Conservation (phyloP, 2,888 invertebrate species). For the Tetropium fuscum region DNA sequence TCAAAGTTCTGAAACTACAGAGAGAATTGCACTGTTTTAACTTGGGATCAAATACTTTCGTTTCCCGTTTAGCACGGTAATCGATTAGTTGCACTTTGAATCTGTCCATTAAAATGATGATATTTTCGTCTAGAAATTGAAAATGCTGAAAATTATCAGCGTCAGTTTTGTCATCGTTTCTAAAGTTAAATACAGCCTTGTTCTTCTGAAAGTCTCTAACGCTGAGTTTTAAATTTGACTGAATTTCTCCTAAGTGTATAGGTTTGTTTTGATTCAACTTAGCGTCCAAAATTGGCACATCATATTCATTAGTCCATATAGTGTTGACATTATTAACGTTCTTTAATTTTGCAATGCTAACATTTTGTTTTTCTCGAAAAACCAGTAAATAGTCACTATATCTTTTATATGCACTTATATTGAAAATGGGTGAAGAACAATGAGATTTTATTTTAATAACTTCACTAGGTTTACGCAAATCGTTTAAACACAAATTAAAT, state of each 20-base stretch:
- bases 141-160: constrained; percentile 41
- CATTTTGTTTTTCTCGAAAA: constrained; percentile 35
- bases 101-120: constrained; percentile 41
- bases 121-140: constrained; percentile 39
- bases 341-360: constrained; percentile 31
- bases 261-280: constrained; percentile 36
- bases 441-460: constrained; percentile 18
- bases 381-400: constrained; percentile 29
- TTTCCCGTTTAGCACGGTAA: constrained; percentile 29
- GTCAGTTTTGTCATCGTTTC: constrained; percentile 15
- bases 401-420: constrained; percentile 30
- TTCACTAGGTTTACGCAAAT: constrained; percentile 18
- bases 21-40: constrained; percentile 46
- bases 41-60: constrained; percentile 40
- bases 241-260: constrained; percentile 36
- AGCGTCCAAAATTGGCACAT: constrained; percentile 41
- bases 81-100: constrained; percentile 40
- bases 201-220: constrained; percentile 39
- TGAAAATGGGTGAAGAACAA: constrained; percentile 30
- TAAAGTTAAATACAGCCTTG: constrained; percentile 24
- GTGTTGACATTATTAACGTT: constrained; percentile 13
- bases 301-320: constrained; percentile 17
- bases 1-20: constrained; percentile 40
- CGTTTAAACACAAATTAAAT: constrained; percentile 34
- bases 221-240: constrained; percentile 32